Base-by-base conservation (phyloP, 2,113 vertebrate species). In the Ctenomys sociabilis region DNA sequence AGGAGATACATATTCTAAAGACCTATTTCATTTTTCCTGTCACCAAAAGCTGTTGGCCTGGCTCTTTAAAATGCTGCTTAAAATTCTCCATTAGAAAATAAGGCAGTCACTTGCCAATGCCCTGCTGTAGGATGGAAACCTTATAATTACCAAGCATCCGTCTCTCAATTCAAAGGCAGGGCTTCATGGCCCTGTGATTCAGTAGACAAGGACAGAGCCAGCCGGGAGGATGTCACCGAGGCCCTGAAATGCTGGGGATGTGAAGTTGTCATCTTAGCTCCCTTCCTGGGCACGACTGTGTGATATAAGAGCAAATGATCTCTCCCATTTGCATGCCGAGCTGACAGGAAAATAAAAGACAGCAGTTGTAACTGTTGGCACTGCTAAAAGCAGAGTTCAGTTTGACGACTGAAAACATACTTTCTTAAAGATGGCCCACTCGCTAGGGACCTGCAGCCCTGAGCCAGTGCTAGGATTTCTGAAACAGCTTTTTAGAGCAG, bases 121-220 rank as follows among this genome's bases (percentile, higher is more conserved):
- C 96, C 90, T 37, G 35, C 87, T 49, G 78, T 19, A 81, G 43
- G 84, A 89, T 91, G 86, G 89, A 85, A 91, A 87, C 78, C 94
- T 86, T 78, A 45, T 95, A 49, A 96, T 94, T 87, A 57, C 83
- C 89, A 61, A 85, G 86, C 97, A 94, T 81, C 93, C 96, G 96
- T 94, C 88, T 90, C 77, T 75, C 37, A 61, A 72, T 72, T 89
- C 85, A 84, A 72, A 89, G 78, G 85, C 96, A 87, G 90, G 89
- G 43, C 77, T 77, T 22, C 68, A 54, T n/a, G 49, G 93, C 63
- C 88, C 68, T 10, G 35, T 95, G 96, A 97, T 54, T 95, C 93
- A 95, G 96, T 88, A 89, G 78, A 94, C 73, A 70, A 37, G 66
- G 68, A 66, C 21, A 26, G 21, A 63, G 75, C 16, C 49, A 73